Base-by-base conservation (phyloP, 1,140 invertebrate species). In the Drosophila pachea region DNA sequence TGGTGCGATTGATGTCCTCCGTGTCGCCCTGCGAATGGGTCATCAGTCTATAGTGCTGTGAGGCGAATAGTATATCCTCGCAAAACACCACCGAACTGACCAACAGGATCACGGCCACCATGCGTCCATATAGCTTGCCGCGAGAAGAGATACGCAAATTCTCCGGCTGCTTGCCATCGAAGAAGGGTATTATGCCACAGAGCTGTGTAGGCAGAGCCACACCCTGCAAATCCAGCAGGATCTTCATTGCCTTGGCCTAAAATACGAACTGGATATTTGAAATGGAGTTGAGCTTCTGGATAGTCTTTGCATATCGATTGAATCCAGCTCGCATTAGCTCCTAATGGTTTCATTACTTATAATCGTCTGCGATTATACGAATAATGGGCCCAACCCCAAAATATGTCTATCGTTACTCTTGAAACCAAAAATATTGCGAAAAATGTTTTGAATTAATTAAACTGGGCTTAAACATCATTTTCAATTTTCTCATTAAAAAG, bases 1-100 rank as follows among this genome's bases (percentile, higher is more conserved):
- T 86, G 14, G 82, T 86, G 5, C 74, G 55, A 47, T 86, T 86
- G 9, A 86, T 86, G 35, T 82, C 77, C 55, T 86, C 81, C 0
- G 81, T 77, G 8, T 86, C 76, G 0, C 77, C 82, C n/a, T 86
- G 78, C 0, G 73, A 16, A 11, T 66, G 67, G n/a, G 58, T 11
- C 42, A 86, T 47, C 49, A 86, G 6, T 29, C 71, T 69, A 50
- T 86, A 86, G 7, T 68, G 60, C 4, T 50, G 40, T n/a, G 77
- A 74, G 0, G 36, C 40, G 32, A 82, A 74, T 7, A 86, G 45
- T 9, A 86, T 82, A 38, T 81, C 81, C 40, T 76, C 12, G 14
- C 67, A 62, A 14, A 86, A 54, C 1, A 61, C 0, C 0, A 75
- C 7, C 12, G 74, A 76, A 4, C 22, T 54, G 7, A 75, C 3